Evolutionary conservation across 2,113 vertebrate species (phyloP), one percentile per base, ranked within the genome.

Genomic region (Meriones unguiculatus): DNA sequence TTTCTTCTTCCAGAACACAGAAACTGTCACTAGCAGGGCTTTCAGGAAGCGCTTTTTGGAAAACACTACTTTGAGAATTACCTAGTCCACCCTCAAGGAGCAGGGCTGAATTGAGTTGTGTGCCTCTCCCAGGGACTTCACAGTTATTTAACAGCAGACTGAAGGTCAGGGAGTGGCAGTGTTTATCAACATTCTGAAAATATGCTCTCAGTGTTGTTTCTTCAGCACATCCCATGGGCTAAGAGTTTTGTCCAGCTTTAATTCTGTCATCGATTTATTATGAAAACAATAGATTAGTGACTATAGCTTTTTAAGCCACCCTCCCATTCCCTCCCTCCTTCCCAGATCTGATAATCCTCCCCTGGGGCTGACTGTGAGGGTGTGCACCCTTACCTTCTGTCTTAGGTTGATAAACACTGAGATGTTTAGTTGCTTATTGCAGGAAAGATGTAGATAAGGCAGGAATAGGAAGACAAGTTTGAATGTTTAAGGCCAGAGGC

Each of bases 171-270:
- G 30, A 77, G 57, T 52, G 28, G 70, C 25, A 28, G 2, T 93
- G 14, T 80, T 87, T 91, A 93, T 89, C 77, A 64, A 67, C 84
- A 62, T 78, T 94, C 88, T 65, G 32, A 13, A 94, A 93, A 52
- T 80, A 32, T 89, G n/a, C 38, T 59, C 46, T 41, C 64, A 78
- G 3, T 0, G 0, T 59, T 93, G 65, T 86, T 97, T 86, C 77
- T 91, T 89, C 30, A 46, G 75, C 52, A 52, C 80, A 41, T 72
- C 24, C 70, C 64, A 78, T 1, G 7, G 64, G 52, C 76, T 70
- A 69, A 95, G 62, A 84, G 85, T 90, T 95, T 76, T 89, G 52
- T 72, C 59, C n/a, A 72, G n/a, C 12, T 88, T 85, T 67, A 87
- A 50, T 30, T 46, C n/a, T 81, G 24, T 46, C 75, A 28, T 87